Base-by-base conservation (phyloP, 2,113 vertebrate genomes). In the Ariopsis seemanni region DNA sequence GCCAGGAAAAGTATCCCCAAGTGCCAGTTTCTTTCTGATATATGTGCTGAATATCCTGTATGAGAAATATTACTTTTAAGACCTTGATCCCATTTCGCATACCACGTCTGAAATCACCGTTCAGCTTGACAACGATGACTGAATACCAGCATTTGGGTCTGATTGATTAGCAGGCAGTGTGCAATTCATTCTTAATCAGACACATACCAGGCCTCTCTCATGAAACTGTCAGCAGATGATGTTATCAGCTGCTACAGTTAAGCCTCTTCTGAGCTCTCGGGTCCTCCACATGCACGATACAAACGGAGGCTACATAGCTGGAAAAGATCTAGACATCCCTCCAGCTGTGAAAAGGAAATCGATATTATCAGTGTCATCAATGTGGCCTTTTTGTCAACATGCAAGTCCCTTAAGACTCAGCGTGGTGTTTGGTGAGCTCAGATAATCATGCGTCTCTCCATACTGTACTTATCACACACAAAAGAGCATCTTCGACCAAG, bases 91-190 rank as follows among this genome's bases (percentile, higher is more conserved):
- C 52, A 71, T 80, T 63, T 52, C 2, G 12, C 25, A 81, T 67
- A 57, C 4, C 63, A 25, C 2, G 27, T n/a, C 60, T 42, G 50
- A 81, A 69, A 17, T 58, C 77, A 30, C 25, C 48, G 52, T 62
- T 82, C 20, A 57, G 62, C 52, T 69, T 69, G 75, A 55, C 25
- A 30, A 69, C 22, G 17, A 27, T 53, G 17, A 69, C 27, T 22
- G 42, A 34, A 55, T 55, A 18, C 34, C 34, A 55, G 42, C 48
- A 4, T 18, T 55, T 30, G 62, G 22, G 18, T 14, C 30, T 83
- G 74, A 83, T 69, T 85, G 77, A 69, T 83, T 85, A 87, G 85
- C 63, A 82, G 72, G 60, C 72, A 53, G 71, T 10, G 11, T 78
- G 57, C 2, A 30, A n/a, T 63, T 85, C 25, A 60, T 82, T 71